Base-by-base conservation (phyloP, 2,113 vertebrate species). In the Calidris pygmaea region DNA sequence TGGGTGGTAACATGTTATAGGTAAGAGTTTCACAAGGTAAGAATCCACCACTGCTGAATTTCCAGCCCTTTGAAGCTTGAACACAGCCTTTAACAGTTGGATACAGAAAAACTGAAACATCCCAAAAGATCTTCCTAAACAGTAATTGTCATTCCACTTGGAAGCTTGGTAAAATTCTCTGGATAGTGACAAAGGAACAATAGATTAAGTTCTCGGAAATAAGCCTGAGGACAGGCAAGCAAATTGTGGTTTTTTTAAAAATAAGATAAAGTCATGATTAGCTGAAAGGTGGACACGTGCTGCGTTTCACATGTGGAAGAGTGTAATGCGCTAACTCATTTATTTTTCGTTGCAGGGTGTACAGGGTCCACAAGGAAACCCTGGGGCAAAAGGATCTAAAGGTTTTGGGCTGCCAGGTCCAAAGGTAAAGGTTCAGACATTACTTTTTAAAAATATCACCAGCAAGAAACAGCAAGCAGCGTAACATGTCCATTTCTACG, bases 321-420 rank as follows among this genome's bases (percentile, higher is more conserved):
- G 10, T 60, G 43, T 59, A 60, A 70, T 66, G 58, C n/a, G 50
- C n/a, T 87, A 72, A 88, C n/a, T 80, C 6, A 20, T 74, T 67
- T 65, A 9, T 93, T 97, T 92, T 94, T 56, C 63, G 81, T 95
- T 95, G 29, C 86, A 98, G 97, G 97, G 97, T 67, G 55, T 96
- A 48, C 98, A 98, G 86, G 98, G 98, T 83, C 95, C 94, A 48
- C 34, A 77, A 71, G 97, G 98, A 89, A 93, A 12, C 37, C 96
- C 97, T 87, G 98, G 97, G 39, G n/a, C 73, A 73, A 98, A 98
- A 77, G 98, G 98, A 9, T 97, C 96, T 77, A 93, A 89, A 96
- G 98, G 98, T 74, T 65, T 63, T 75, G 97, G 98, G 34, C 30
- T 3, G 4, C 95, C 92, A 75, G 98, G 98, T 66, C 88, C 94